Evolutionary conservation across 2,797 vertebrate genomes (phyloP), one percentile per base, ranked within the genome.

Genomic region (Sebastes iracundus): DNA sequence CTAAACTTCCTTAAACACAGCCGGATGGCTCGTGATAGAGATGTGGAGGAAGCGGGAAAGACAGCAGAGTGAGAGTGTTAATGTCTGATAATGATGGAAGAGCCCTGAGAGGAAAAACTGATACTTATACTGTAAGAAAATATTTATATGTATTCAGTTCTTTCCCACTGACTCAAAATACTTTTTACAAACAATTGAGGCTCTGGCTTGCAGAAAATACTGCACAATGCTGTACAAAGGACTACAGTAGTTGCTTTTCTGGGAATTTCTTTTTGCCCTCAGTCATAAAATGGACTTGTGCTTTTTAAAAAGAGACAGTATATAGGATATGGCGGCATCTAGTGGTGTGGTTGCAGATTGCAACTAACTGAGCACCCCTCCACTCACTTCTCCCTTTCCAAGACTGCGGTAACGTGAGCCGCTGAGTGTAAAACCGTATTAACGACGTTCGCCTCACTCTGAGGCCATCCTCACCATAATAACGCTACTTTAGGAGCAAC

Each of bases 1-100:
- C 83, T 42, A n/a, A 35, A 75, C 63, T 82, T 90, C 83, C 85
- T 77, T 35, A 63, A 87, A 84, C 79, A 84, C 76, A 23, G 63
- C 55, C 4, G 18, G 77, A 87, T 22, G 58, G 28, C 14, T 72
- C 0, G 33, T 1, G 72, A 68, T 30, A 42, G 70, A 83, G 55
- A 75, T 64, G 49, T 79, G 23, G 55, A 64, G 55, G 42, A 22
- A 1, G 6, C 33, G 52, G 35, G 33, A 79, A 63, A 79, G 30
- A 33, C 16, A 7, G 14, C 58, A 56, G 49, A 58, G 23, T 60
- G 69, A 52, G 53, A 52, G 23, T 60, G 69, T 69, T 88, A 77
- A 76, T 56, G 52, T 72, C 56, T 77, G 28, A 2, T 71, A 25
- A 65, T 12, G 59, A 72, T 9, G 53, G 20, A 7, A 49, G 18